Percentiles rank a stretch among this genome's conserved stretches.
These are phyloP conservation scores for Rhinoderma darwinii DNA, from an alignment of 2,113 vertebrate genomes.

Conservation along the genomic window DNA sequence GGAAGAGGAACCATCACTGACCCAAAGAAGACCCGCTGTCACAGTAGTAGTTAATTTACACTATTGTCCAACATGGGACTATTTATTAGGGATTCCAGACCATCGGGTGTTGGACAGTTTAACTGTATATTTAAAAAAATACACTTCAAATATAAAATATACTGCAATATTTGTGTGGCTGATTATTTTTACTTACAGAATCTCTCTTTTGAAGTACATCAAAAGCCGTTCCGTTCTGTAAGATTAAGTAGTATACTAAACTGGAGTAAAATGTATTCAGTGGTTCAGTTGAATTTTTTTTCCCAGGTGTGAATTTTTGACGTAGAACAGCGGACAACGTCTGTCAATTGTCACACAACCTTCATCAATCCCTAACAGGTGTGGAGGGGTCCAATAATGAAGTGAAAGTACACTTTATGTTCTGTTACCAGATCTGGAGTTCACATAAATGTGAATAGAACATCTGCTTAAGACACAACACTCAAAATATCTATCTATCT, in stretches of 20 bases:
- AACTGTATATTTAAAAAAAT: background rate
- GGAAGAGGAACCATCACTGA: background rate
- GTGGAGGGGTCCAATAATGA: conserved; percentile 15
- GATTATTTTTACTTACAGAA: background rate
- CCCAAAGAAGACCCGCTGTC: background rate
- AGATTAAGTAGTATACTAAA: background rate
- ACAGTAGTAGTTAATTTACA: background rate
- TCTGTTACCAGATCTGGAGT: background rate
- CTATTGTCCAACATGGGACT: background rate
- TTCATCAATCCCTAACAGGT: conserved; percentile 41
- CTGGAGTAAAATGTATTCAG: background rate
- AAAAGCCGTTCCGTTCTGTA: background rate
- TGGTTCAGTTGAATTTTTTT: background rate
- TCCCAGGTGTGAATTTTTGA: conserved; percentile 18
- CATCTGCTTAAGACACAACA: background rate
- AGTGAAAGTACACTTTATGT: conserved; percentile 32
- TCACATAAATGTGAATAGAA: background rate
- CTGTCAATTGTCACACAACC: conserved; percentile 26
- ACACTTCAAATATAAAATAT: background rate
- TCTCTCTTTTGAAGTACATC: background rate
- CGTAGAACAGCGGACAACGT: background rate
- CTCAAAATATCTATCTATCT: background rate
- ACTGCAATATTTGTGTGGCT: background rate
- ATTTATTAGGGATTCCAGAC: too few species aligned
- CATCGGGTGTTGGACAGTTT: too few species aligned